These are phyloP conservation scores for Agrotis ipsilon DNA, from an alignment of 2,888 invertebrate species.

Conservation along the genomic window DNA sequence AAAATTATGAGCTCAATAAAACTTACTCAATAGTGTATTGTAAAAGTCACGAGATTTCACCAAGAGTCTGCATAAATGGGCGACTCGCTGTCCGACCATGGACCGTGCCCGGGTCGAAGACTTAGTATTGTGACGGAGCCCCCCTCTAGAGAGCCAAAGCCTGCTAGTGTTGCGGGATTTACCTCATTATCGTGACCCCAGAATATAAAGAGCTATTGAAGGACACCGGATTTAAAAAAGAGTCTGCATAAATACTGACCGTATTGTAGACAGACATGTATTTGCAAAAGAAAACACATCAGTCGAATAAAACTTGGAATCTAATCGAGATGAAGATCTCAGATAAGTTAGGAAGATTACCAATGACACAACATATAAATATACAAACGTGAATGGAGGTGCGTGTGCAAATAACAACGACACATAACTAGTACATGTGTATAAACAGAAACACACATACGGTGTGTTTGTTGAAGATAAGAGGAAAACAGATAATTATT, in stretches of 20 bases:
- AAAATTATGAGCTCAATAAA: background rate
- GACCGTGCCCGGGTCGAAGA: no score
- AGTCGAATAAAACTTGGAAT: slow-evolving; percentile 22
- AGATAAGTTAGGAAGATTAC: slow-evolving; percentile 40
- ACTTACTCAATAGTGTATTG: background rate
- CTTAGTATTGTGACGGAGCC: no score
- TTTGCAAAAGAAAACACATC: slow-evolving; percentile 1
- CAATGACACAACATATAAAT: slow-evolving; percentile 19
- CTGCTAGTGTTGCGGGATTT: no score
- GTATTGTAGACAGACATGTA: background rate
- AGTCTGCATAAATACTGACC: background rate
- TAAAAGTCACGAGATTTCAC: background rate
- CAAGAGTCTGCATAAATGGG: background rate
- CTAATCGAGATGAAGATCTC: slow-evolving; percentile 46
- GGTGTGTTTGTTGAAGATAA: slow-evolving; percentile 49
- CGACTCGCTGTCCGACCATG: no score
- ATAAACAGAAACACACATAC: slow-evolving; percentile 3
- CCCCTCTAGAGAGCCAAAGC: no score
- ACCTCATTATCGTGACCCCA: no score
- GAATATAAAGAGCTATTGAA: no score
- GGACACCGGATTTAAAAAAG: no score
- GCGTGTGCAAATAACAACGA: slow-evolving; percentile 31
- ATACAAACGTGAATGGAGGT: slow-evolving; percentile 35
- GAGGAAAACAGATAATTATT: slow-evolving; percentile 17
- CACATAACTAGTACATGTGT: background rate